A percentile compares a stretch with the other conserved stretches of the same genome.
Conservation (phyloP, 2,113 vertebrate genomes). For the Oncorhynchus kisutch region DNA sequence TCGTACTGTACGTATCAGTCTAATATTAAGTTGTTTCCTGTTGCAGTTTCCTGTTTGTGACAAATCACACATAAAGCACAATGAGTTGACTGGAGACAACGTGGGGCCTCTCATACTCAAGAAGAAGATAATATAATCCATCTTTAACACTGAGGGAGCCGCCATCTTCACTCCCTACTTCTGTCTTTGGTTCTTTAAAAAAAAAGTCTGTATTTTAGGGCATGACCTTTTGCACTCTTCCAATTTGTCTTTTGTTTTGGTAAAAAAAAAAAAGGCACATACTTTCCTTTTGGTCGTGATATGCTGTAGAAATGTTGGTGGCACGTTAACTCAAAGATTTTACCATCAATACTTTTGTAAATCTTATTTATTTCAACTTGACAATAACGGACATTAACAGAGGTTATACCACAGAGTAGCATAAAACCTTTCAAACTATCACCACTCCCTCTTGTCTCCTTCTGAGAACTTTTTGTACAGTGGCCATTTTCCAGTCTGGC, state of each 20-base stretch:
- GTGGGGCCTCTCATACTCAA: constrained; percentile 97
- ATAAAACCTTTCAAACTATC: background rate
- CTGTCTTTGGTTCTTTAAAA: constrained; percentile 21
- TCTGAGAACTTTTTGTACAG: background rate
- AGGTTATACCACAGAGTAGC: no score
- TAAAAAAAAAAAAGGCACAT: background rate
- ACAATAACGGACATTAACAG: background rate
- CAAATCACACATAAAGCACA: constrained; percentile 97
- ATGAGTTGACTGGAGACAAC: constrained; percentile 95
- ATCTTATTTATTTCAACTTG: background rate
- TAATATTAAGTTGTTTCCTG: constrained; percentile 58
- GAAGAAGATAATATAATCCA: constrained; percentile 91
- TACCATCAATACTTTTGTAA: background rate
- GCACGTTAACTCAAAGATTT: background rate
- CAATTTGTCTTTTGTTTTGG: background rate
- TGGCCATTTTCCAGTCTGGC: background rate
- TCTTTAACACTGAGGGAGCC: constrained; percentile 4
- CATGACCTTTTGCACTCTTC: background rate
- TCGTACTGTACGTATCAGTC: constrained; percentile 3
- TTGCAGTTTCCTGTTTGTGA: constrained; percentile 97
- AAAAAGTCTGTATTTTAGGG: background rate
- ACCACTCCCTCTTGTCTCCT: background rate
- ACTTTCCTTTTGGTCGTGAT: no score
- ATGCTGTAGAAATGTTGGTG: background rate
- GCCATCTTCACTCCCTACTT: constrained; percentile 3